Conservation (phyloP, 2,113 vertebrate genomes). For the Noturus placidus region DNA sequence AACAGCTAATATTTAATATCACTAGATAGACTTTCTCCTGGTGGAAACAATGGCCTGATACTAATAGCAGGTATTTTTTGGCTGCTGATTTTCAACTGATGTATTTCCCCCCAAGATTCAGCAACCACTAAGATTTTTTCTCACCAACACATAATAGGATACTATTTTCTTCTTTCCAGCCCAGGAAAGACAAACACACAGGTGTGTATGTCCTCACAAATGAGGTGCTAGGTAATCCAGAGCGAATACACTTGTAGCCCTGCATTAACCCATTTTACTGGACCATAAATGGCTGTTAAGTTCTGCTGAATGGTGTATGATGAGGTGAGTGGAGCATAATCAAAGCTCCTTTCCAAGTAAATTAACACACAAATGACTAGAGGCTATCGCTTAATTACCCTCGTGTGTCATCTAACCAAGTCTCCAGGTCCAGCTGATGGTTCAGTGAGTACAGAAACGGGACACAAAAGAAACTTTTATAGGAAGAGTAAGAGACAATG, state of each 20-base stretch:
- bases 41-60: not conserved
- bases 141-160: not conserved
- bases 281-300: not conserved
- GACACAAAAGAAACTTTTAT: not conserved
- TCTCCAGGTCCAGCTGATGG: slow-evolving; percentile 45
- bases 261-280: slow-evolving; percentile 25
- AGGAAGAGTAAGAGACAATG: not conserved
- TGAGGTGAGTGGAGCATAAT: slow-evolving; percentile 28
- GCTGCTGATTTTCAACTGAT: not conserved
- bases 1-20: not conserved
- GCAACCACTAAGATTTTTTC: not conserved
- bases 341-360: slow-evolving; percentile 42
- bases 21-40: not conserved
- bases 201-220: not conserved
- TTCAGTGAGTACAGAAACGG: slow-evolving; percentile 12
- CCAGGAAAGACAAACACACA: not conserved
- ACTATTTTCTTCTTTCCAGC: not conserved
- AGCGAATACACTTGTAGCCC: not conserved
- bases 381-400: slow-evolving; percentile 56
- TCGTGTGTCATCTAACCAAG: slow-evolving; percentile 63
- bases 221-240: not conserved
- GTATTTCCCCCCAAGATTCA: not conserved
- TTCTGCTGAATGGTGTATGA: slow-evolving; percentile 14
- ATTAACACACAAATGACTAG: slow-evolving; percentile 58
- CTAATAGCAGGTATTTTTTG: not conserved